Evolutionary conservation across 2,888 invertebrate genomes (phyloP).

Genomic region (Rotaria socialis): DNA sequence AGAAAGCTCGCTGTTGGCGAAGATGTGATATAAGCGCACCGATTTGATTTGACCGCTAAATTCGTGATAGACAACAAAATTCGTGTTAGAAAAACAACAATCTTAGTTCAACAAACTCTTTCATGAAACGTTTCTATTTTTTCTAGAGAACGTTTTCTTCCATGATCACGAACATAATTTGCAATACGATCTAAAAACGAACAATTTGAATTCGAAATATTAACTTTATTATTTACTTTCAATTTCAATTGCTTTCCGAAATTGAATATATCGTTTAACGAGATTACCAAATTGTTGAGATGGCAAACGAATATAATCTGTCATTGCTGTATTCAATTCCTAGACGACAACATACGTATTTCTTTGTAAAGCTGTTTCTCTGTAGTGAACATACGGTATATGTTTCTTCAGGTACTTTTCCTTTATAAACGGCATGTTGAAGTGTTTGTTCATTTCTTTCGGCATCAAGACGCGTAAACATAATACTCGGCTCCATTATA

Average conservation of each 20-base stretch:
- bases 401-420: constrained; percentile 33
- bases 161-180: background rate
- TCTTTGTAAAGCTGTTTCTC: too few relatives aligned
- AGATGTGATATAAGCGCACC: constrained; percentile 53
- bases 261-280: constrained; percentile 21
- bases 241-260: background rate
- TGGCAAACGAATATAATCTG: background rate
- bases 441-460: constrained; percentile 58
- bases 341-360: background rate
- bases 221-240: background rate
- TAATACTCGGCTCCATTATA: constrained; percentile 51
- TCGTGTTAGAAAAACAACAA: background rate
- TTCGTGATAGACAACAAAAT: too few relatives aligned
- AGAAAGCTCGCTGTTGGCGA: constrained; percentile 52
- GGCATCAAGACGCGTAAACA: constrained; percentile 58
- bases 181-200: background rate
- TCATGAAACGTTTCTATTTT: background rate
- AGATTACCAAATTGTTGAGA: constrained; percentile 23
- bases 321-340: background rate
- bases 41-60: background rate
- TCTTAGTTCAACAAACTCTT: background rate
- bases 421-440: constrained; percentile 53
- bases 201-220: background rate
- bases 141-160: background rate
- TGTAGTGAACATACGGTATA: background rate